Percentiles rank a stretch among this genome's conserved stretches.
Conservation (phyloP, 2,888 invertebrate genomes). For the Hirtodrosophila confusa region DNA sequence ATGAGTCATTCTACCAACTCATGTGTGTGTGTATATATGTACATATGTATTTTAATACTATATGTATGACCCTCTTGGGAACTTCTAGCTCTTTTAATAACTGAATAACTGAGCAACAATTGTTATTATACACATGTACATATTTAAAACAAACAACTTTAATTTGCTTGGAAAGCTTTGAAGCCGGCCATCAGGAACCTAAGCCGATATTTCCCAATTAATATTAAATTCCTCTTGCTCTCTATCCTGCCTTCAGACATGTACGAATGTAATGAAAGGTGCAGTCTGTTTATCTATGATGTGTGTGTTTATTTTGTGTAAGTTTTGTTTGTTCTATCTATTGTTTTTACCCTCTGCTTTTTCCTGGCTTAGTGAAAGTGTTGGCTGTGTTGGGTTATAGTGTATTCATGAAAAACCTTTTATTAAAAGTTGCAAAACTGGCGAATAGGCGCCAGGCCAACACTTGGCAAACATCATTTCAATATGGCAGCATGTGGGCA, state of each 20-base stretch:
- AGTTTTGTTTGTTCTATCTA: conserved; percentile 36
- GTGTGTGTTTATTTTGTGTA: conserved; percentile 11
- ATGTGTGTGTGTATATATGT: too few species aligned
- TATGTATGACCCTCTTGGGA: too few species aligned
- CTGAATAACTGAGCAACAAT: too few species aligned
- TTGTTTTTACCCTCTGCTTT: conserved; percentile 23
- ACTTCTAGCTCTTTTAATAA: too few species aligned
- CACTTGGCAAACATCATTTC: conserved; percentile 44
- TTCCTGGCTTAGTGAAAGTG: conserved; percentile 64
- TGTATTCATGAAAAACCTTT: conserved; percentile 69
- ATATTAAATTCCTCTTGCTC: background rate
- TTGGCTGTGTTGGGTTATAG: conserved; percentile 51
- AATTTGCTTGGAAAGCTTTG: conserved; percentile 11
- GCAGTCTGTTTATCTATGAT: conserved; percentile 27
- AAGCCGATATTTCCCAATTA: too few species aligned
- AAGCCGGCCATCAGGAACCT: conserved; percentile 1
- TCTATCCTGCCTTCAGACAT: conserved; percentile 12
- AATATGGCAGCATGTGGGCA: conserved; percentile 6
- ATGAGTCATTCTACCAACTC: too few species aligned
- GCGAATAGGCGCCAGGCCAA: conserved; percentile 13
- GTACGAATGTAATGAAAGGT: conserved; percentile 50
- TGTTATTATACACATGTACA: too few species aligned
- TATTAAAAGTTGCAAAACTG: conserved; percentile 38
- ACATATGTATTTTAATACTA: too few species aligned
- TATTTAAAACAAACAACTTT: background rate